Conservation (phyloP, 2,888 invertebrate species). For the Cryptus viduatorius region DNA sequence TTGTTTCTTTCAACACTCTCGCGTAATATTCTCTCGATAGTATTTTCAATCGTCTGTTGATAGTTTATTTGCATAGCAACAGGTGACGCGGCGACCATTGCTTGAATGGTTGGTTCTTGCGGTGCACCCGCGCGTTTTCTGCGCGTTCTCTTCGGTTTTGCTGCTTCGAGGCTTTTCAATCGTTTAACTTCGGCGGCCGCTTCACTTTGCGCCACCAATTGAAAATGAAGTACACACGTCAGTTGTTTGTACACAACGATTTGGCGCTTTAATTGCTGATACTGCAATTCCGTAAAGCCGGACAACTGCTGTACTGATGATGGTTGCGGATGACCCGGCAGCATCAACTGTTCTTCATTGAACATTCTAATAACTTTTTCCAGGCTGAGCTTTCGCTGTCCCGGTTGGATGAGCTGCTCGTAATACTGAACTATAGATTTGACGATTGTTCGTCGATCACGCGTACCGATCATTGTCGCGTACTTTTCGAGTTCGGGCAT, state of each 20-base stretch:
- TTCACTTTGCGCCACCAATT: background rate
- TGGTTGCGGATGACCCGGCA: no score
- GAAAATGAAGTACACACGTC: background rate
- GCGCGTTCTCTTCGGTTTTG: background rate
- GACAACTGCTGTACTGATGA: background rate
- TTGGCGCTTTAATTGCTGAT: background rate
- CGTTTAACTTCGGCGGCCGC: background rate
- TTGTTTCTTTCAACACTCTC: background rate
- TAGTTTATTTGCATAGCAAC: background rate
- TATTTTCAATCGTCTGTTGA: background rate
- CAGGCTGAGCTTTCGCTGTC: no score
- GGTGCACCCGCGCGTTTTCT: background rate
- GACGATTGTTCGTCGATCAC: no score
- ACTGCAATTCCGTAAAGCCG: background rate
- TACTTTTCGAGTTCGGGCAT: no score
- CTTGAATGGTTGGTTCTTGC: background rate
- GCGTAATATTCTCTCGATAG: background rate
- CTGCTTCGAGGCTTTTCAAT: background rate
- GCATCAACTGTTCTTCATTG: no score
- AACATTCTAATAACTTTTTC: no score
- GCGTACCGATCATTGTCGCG: background rate
- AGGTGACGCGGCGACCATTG: background rate
- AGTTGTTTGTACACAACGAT: background rate
- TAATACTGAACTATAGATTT: no score
- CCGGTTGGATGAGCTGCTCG: no score